Evolutionary conservation across 2,888 invertebrate species (phyloP).

Genomic region (Drosophila tanythrix): DNA sequence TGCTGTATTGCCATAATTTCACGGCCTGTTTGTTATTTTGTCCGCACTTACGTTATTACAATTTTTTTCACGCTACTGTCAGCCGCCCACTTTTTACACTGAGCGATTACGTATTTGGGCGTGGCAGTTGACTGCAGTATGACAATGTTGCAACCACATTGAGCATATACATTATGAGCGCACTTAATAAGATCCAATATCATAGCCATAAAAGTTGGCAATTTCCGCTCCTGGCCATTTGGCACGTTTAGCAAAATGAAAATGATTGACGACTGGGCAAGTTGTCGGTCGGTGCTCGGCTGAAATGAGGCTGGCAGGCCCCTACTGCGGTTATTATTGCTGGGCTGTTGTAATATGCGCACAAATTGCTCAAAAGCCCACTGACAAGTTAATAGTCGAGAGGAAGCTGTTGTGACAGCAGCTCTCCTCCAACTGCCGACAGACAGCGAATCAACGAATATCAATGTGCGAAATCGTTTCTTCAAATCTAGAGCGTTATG

Average conservation of each 20-base stretch:
- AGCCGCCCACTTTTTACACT: constrained; percentile 24
- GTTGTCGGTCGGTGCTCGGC: constrained; percentile 23
- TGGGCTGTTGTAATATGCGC: constrained; percentile 48
- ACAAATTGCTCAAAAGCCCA: constrained; percentile 59
- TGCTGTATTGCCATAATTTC: not conserved
- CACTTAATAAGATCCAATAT: constrained; percentile 42
- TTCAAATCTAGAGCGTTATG: constrained; percentile 38
- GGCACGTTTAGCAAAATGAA: constrained; percentile 73
- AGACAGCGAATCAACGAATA: constrained; percentile 26
- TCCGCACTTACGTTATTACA: not conserved
- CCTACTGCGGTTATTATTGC: constrained; percentile 13
- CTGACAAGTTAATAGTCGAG: constrained; percentile 72
- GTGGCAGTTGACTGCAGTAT: constrained; percentile 17
- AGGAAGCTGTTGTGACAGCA: constrained; percentile 67
- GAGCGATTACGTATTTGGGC: constrained; percentile 26
- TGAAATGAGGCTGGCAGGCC: not conserved
- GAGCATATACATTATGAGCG: constrained; percentile 15
- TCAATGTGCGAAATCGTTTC: constrained; percentile 41
- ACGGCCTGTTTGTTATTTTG: constrained; percentile 4
- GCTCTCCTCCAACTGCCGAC: constrained; percentile 29
- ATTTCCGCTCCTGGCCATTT: constrained; percentile 72
- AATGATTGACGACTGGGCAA: constrained; percentile 65
- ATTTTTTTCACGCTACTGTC: constrained; percentile 1
- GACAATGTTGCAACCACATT: constrained; percentile 43
- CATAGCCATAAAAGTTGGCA: constrained; percentile 53